These are phyloP conservation scores for Drosophila mauritiana DNA, from an alignment of 1,140 invertebrate genomes.

Conservation along the genomic window DNA sequence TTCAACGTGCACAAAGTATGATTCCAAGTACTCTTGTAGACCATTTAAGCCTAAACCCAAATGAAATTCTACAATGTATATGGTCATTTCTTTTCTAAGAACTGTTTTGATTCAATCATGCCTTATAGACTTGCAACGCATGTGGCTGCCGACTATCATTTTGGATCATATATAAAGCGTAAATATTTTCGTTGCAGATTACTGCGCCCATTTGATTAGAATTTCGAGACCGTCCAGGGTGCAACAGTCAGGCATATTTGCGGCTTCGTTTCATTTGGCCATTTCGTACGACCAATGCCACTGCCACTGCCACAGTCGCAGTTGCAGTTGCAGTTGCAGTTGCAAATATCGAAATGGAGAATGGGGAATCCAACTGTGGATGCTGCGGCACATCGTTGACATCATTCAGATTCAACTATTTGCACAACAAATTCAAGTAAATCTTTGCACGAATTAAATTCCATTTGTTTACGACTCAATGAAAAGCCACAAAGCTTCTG, in stretches of 20 bases:
- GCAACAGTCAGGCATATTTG: conserved; percentile 28
- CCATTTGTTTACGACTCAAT: conserved; percentile 76
- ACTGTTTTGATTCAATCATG: not conserved
- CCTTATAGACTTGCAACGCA: too few relatives aligned
- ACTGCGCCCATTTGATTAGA: conserved; percentile 20
- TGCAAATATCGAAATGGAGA: not conserved
- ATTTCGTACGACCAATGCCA: conserved; percentile 19
- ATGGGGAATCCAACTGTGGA: conserved; percentile 21
- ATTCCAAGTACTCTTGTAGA: too few relatives aligned
- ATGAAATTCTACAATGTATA: too few relatives aligned
- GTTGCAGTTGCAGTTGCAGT: not conserved
- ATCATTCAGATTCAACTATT: conserved; percentile 54
- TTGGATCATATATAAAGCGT: not conserved
- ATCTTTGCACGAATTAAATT: conserved; percentile 74
- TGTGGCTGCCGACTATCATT: too few relatives aligned
- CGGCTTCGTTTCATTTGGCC: conserved; percentile 38
- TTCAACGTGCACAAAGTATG: too few relatives aligned
- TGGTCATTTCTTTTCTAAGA: too few relatives aligned
- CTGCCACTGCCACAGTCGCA: too few relatives aligned
- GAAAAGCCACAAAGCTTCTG: conserved; percentile 76
- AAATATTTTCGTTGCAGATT: not conserved
- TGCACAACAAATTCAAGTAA: conserved; percentile 65
- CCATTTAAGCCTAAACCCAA: too few relatives aligned
- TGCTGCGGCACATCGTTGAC: conserved; percentile 13
- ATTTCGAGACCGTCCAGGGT: conserved; percentile 15